Evolutionary conservation across 35 echinoderm and acorn worm genomes (phyloP).

Genomic region (Apostichopus parvimensis): DNA sequence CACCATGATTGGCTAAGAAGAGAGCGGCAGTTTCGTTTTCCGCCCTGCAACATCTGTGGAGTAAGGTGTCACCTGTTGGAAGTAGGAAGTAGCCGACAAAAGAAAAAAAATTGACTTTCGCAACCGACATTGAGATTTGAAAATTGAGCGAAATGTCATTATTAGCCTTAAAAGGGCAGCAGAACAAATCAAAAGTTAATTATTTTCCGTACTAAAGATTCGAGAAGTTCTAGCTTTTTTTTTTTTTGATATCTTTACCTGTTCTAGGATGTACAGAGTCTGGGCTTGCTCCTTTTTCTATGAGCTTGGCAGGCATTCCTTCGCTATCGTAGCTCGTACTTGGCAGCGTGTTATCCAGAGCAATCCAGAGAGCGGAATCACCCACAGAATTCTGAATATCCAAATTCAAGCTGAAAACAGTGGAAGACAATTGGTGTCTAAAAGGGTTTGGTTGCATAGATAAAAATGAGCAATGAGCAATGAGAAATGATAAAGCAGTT

Average conservation of each 20-base stretch:
- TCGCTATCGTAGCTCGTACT: constrained; percentile 58
- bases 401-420: constrained; percentile 78
- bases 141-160: no score
- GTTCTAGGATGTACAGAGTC: constrained; percentile 89
- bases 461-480: no score
- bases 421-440: background rate
- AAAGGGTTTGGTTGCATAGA: no score
- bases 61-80: constrained; percentile 74
- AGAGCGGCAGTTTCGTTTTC: constrained; percentile 85
- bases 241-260: constrained; percentile 41
- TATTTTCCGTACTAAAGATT: no score
- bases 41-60: constrained; percentile 68
- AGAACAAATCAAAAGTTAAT: no score
- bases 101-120: no score
- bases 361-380: constrained; percentile 82
- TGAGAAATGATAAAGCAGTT: no score
- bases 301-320: constrained; percentile 87
- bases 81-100: no score
- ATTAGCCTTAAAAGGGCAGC: no score
- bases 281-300: constrained; percentile 82
- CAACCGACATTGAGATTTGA: no score
- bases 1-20: constrained; percentile 85
- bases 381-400: constrained; percentile 84
- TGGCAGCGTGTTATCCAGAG: constrained; percentile 68
- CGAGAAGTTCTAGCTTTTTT: no score